These are phyloP conservation scores for Pollenia griseotomentosa DNA, from an alignment of 2,888 invertebrate species.

Conservation along the genomic window DNA sequence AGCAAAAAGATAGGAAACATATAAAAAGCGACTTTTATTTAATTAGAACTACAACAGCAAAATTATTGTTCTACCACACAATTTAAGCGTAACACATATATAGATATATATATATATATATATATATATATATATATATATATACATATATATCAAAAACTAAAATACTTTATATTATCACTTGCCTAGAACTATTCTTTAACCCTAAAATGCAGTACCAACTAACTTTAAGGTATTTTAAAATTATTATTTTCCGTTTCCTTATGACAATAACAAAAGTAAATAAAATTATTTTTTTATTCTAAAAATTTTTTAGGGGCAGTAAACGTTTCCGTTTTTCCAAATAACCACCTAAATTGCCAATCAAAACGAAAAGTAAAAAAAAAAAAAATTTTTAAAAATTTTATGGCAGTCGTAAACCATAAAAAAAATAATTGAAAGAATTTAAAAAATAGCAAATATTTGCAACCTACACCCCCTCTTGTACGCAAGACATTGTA, in stretches of 20 bases:
- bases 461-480: neutral
- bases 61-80: too few species aligned
- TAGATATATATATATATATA: too few species aligned
- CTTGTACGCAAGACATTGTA: neutral
- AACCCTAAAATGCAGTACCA: neutral
- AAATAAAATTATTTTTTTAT: constrained; percentile 7
- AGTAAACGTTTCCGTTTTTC: constrained; percentile 19
- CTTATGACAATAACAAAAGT: neutral
- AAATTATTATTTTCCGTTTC: constrained; percentile 28
- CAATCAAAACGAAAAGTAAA: neutral
- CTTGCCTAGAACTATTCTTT: too few species aligned
- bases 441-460: neutral
- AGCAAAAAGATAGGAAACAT: too few species aligned
- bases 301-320: neutral
- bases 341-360: neutral
- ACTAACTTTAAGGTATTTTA: neutral
- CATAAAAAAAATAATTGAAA: constrained; percentile 41
- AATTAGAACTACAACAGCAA: too few species aligned
- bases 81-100: too few species aligned
- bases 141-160: too few species aligned
- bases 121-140: too few species aligned
- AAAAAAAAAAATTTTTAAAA: constrained; percentile 2
- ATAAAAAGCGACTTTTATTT: too few species aligned
- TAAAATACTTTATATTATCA: too few species aligned
- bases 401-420: constrained; percentile 15